Conservation (phyloP, 2,113 vertebrate species). For the Setophaga petechia region DNA sequence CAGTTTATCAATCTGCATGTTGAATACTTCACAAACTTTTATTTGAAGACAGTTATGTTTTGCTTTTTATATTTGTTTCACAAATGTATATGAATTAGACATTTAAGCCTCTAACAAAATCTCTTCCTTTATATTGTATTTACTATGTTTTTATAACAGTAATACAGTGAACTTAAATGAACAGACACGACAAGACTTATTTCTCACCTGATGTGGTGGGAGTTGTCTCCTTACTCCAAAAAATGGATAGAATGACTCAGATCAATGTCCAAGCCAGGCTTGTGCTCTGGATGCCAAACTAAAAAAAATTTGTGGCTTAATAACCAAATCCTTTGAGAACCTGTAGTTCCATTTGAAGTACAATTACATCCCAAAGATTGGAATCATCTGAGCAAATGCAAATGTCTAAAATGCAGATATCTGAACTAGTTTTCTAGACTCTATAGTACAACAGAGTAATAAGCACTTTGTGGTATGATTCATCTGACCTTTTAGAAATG, state of each 20-base stretch:
- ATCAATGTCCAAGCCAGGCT: neutral
- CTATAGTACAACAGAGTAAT: neutral
- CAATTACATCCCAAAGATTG: neutral
- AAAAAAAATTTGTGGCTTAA: neutral
- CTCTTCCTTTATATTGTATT: neutral
- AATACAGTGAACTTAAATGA: neutral
- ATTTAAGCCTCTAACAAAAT: neutral
- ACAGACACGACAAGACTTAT: neutral
- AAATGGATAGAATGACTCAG: neutral
- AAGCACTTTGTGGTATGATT: neutral
- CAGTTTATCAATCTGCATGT: neutral
- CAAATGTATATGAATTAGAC: neutral
- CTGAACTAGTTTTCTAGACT: neutral
- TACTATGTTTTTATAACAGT: neutral
- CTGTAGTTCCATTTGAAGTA: neutral
- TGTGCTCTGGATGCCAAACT: neutral
- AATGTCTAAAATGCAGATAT: neutral
- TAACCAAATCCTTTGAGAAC: neutral
- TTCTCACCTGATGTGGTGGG: neutral
- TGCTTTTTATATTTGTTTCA: neutral
- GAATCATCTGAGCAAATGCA: neutral
- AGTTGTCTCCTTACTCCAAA: neutral
- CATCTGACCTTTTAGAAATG: conserved; percentile 15
- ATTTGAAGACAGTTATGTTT: neutral
- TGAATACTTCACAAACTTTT: neutral